A percentile compares a stretch with the other conserved stretches of the same genome.
Evolutionary conservation across 2,797 vertebrate species (phyloP).

Genomic region (Cuniculus paca): DNA sequence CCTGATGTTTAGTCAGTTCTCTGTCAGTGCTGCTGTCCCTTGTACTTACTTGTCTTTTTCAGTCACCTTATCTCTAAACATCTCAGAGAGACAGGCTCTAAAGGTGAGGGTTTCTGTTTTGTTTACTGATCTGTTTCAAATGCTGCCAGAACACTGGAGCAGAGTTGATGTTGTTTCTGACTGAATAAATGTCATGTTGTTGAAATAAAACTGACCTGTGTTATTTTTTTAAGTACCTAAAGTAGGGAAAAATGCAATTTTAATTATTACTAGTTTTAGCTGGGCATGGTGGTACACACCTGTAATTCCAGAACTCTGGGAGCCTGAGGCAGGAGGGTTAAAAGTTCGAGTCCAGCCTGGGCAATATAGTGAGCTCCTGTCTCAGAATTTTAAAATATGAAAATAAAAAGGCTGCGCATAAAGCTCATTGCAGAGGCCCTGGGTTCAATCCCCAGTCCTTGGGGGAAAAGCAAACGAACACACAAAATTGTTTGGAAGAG

Average conservation of each 20-base stretch:
- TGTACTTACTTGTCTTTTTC: not conserved
- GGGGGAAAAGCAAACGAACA: not conserved
- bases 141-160: not conserved
- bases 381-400: not conserved
- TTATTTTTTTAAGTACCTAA: slow-evolving; percentile 48
- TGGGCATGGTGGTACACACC: not conserved
- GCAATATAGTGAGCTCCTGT: not conserved
- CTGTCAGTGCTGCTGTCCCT: not conserved
- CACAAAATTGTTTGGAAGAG: not conserved
- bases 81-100: slow-evolving; percentile 6
- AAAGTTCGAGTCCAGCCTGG: not conserved
- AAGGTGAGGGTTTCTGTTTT: slow-evolving; percentile 9
- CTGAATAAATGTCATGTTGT: slow-evolving; percentile 8
- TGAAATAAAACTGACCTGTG: slow-evolving; percentile 4
- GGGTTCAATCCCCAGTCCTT: not conserved
- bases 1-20: slow-evolving; percentile 3
- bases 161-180: not conserved
- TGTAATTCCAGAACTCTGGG: not conserved
- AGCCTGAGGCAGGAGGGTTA: not conserved
- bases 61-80: not conserved
- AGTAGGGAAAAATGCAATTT: slow-evolving; percentile 35
- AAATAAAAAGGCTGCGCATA: not conserved
- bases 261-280: not conserved
- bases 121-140: slow-evolving; percentile 25
- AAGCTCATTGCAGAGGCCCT: not conserved